A percentile compares a stretch with the other conserved stretches of the same genome.
phyloP scores from a whole-genome alignment of 2,797 vertebrate species.

The Eospalax fontanierii region DNA sequence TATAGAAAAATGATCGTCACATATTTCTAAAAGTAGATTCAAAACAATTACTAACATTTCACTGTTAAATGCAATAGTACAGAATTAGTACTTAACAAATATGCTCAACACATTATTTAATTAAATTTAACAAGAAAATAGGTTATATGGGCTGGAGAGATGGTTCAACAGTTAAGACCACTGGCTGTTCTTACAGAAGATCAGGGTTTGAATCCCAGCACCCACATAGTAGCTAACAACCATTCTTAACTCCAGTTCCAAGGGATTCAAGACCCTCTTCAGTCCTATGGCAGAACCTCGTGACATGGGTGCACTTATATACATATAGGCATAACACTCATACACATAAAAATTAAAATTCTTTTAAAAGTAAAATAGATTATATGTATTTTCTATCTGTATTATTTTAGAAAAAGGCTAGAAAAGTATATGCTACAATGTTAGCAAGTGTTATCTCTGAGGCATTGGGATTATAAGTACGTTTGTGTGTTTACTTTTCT shows the following conservation, averaged over 20 bases:
- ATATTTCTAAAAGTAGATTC: constrained; percentile 1
- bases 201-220: too few species aligned
- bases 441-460: constrained; percentile 43
- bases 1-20: not conserved
- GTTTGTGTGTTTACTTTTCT: constrained; percentile 14
- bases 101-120: constrained; percentile 5
- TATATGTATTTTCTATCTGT: constrained; percentile 6
- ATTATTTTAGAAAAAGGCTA: constrained; percentile 25
- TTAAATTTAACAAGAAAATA: constrained; percentile 34
- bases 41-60: not conserved
- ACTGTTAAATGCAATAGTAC: not conserved
- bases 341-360: not conserved
- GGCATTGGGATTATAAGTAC: not conserved
- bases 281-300: too few species aligned
- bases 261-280: too few species aligned
- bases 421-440: not conserved
- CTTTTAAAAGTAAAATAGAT: not conserved
- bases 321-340: too few species aligned
- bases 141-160: too few species aligned
- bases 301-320: too few species aligned
- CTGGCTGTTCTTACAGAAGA: too few species aligned
- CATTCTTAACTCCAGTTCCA: too few species aligned
- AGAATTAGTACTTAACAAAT: constrained; percentile 10
- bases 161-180: too few species aligned
- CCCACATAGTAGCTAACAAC: too few species aligned